These are phyloP conservation scores for Prunella himalayana DNA, from an alignment of 2,113 vertebrate species.

Conservation along the genomic window DNA sequence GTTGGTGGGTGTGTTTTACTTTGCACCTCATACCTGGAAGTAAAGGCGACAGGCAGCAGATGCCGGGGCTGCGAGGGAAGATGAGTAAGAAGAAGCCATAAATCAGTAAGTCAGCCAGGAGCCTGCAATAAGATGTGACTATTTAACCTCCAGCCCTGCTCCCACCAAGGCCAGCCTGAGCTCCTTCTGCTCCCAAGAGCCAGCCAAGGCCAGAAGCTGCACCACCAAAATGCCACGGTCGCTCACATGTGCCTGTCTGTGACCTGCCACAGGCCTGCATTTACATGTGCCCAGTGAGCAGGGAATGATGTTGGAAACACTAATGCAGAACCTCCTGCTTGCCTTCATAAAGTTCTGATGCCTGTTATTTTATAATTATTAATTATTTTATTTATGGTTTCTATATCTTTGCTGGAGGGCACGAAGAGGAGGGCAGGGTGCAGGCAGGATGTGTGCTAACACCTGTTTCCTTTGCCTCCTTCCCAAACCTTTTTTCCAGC, in stretches of 20 bases:
- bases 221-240: neutral
- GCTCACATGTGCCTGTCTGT: accelerated
- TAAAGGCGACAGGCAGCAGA: neutral
- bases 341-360: neutral
- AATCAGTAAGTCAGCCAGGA: neutral
- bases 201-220: neutral
- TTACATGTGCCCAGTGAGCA: neutral
- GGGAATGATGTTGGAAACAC: neutral
- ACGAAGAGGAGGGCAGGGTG: accelerated
- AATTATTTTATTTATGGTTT: neutral
- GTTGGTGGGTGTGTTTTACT: neutral
- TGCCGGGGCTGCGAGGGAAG: accelerated
- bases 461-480: neutral
- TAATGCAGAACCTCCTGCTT: neutral
- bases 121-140: accelerated
- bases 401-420: neutral
- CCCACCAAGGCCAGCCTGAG: neutral
- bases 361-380: neutral
- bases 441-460: neutral
- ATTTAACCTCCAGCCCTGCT: neutral
- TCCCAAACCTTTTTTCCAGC: neutral
- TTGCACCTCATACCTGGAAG: accelerated
- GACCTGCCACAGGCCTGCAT: neutral
- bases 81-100: neutral
- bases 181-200: neutral